phyloP scores from a whole-genome alignment of 2,888 invertebrate genomes.

The Tipula confusa region DNA sequence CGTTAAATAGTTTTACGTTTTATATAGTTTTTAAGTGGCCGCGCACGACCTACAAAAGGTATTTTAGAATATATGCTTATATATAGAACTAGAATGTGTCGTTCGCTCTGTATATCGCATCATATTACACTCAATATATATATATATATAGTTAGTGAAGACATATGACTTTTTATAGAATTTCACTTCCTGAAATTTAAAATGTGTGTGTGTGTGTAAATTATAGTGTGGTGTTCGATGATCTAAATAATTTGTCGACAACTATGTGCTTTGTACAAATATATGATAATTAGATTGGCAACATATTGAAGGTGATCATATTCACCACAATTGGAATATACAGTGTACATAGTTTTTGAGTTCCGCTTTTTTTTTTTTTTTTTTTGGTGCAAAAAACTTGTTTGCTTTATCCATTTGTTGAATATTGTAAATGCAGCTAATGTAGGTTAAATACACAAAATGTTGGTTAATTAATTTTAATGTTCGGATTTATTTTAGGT shows the following conservation, averaged over 20 bases:
- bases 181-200: neutral
- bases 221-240: neutral
- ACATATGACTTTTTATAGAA: neutral
- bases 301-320: constrained; percentile 16
- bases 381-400: constrained; percentile 1
- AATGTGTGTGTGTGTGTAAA: neutral
- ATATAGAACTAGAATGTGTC: too few relatives aligned
- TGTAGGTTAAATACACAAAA: neutral
- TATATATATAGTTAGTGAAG: neutral
- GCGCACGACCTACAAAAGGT: neutral
- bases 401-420: neutral
- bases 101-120: neutral
- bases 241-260: neutral
- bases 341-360: neutral
- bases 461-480: neutral
- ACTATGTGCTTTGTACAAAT: neutral
- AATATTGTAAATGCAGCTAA: neutral
- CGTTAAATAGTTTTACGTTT: neutral
- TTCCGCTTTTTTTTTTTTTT: neutral
- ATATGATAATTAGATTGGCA: neutral
- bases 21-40: neutral
- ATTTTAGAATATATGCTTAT: neutral
- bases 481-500: neutral
- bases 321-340: neutral
- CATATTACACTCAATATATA: neutral